A percentile compares a stretch with the other conserved stretches of the same genome.
phyloP scores from a whole-genome alignment of 2,888 invertebrate species.

The Acleris literana region DNA sequence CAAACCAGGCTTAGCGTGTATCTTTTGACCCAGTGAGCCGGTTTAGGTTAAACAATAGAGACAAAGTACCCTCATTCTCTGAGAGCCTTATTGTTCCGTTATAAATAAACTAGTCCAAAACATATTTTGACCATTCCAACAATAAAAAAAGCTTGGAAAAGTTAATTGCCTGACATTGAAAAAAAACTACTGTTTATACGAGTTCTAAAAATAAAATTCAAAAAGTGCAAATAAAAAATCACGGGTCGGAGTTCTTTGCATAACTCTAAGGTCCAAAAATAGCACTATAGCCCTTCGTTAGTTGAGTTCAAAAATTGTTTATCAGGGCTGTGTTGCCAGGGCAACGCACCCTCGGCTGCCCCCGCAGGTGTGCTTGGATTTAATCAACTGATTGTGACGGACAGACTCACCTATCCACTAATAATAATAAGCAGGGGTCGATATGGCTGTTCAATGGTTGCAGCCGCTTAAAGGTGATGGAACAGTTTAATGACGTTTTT shows the following conservation, averaged over 20 bases:
- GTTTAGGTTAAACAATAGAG: no score
- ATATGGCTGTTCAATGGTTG: slow-evolving; percentile 19
- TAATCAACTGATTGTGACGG: slow-evolving; percentile 77
- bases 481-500: slow-evolving; percentile 1
- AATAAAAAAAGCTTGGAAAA: background rate
- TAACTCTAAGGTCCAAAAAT: background rate
- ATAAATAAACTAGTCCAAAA: no score
- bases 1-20: no score
- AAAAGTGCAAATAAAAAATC: no score
- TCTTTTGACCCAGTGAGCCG: no score
- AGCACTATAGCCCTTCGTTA: slow-evolving; percentile 42
- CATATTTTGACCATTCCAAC: no score
- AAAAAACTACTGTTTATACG: no score
- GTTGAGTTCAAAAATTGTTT: slow-evolving; percentile 66
- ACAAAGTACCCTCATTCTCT: no score
- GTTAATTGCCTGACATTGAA: no score
- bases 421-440: slow-evolving; percentile 35
- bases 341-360: slow-evolving; percentile 53
- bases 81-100: no score
- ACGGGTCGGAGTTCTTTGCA: no score
- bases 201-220: no score
- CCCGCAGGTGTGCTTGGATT: slow-evolving; percentile 78
- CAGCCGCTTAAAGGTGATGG: background rate
- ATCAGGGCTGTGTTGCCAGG: slow-evolving; percentile 61
- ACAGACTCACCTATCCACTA: slow-evolving; percentile 48